Base-by-base conservation (phyloP, 2,888 invertebrate genomes). In the Drosophila picticornis region DNA sequence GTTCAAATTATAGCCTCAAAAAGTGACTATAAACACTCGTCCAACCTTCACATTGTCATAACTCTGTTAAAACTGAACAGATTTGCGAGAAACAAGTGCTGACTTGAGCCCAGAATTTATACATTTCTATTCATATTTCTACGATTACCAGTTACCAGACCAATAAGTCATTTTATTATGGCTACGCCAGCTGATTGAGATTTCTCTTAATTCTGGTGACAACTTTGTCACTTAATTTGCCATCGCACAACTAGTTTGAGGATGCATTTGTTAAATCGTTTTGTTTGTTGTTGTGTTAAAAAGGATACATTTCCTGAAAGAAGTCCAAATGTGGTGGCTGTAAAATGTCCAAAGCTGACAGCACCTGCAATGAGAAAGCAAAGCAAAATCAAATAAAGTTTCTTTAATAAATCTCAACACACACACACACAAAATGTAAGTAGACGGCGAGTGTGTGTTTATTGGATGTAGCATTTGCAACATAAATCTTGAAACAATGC, bases 241-340 rank as follows among this genome's bases (percentile, higher is more conserved):
- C 48, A 31, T 48, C 19, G 7, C 25, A 29, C 29, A 61, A 43
- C 38, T 19, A 22, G 25, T 34, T 62, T 16, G n/a, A 38, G 31
- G 38, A 31, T n/a, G 58, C 36, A 19, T 50, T 51, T 22, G 10
- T 22, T 53, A 29, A 52, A 7, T 56, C 31, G 52, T 64, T 68
- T 65, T 62, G 48, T 64, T 74, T 64, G 72, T 60, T 75, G 27
- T 76, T 71, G 56, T 64, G 70, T 74, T 19, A 94, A 94, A 96
- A 97, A 97, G 97, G 97, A 97, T 98, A 99, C 99, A 99, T 98
- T 97, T 99, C 99, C 95, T 99, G 99, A 95, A 99, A 99, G 95
- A 98, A 99, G 95, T 99, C 99, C 94, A 99, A 96, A 94, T 98
- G 98, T 90, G 99, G 98, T 92, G 99, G 99, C 94, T 99, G 99